Evolutionary conservation across 2,113 vertebrate species (phyloP).

Genomic region (Alethe castanea): DNA sequence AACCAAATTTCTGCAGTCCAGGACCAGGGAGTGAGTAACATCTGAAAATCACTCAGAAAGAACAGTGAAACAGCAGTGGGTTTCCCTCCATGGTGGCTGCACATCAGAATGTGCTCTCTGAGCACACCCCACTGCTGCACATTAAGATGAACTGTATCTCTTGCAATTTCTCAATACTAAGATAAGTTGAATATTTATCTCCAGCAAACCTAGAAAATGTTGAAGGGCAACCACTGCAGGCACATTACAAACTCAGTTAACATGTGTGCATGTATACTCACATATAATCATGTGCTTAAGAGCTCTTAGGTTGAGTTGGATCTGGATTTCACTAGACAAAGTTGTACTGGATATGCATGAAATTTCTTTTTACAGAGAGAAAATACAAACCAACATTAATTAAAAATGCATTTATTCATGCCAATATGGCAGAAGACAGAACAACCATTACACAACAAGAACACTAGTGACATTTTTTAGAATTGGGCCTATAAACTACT

Average conservation of each 20-base stretch:
- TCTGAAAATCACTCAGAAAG: not conserved
- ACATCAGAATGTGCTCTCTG: not conserved
- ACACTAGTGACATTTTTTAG: not conserved
- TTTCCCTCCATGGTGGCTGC: not conserved
- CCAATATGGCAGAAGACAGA: not conserved
- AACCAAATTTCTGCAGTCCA: not conserved
- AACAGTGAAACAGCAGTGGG: not conserved
- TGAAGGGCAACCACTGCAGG: not conserved
- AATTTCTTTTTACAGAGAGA: not conserved
- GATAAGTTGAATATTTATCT: not conserved
- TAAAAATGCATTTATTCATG: not conserved
- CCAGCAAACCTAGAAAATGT: not conserved
- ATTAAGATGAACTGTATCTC: not conserved
- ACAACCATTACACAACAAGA: not conserved
- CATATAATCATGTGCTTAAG: not conserved
- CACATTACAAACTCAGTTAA: not conserved
- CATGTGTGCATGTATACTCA: not conserved
- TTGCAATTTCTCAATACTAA: not conserved
- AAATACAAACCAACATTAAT: not conserved
- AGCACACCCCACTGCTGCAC: not conserved
- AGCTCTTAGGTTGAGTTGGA: not conserved
- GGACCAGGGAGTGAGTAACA: not conserved
- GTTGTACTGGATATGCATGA: not conserved
- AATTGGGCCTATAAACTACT: not conserved
- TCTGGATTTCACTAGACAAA: not conserved